These are phyloP conservation scores for Amblyjoppa proteus DNA, from an alignment of 2,888 invertebrate genomes.

Conservation along the genomic window DNA sequence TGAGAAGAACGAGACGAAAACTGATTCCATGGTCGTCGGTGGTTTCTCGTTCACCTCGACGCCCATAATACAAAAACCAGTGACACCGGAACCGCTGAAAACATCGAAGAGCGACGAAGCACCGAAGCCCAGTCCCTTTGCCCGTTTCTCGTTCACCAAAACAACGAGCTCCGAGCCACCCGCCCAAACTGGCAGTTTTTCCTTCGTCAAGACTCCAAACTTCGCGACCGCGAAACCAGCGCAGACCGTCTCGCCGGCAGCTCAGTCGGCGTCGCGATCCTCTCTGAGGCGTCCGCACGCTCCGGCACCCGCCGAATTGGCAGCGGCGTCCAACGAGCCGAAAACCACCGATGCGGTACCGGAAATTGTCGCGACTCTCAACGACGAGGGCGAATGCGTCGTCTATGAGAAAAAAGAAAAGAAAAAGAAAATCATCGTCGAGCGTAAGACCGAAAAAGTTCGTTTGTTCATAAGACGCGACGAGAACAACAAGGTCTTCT, in stretches of 20 bases:
- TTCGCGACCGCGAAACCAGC: constrained; percentile 32
- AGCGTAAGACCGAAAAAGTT: constrained; percentile 87
- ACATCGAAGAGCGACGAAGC: constrained; percentile 78
- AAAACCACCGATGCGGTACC: background rate
- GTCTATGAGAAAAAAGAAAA: constrained; percentile 90
- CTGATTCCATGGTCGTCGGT: constrained; percentile 85
- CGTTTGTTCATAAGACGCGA: constrained; percentile 93
- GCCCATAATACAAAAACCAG: constrained; percentile 87
- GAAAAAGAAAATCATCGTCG: constrained; percentile 91
- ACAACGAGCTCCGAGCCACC: constrained; percentile 28
- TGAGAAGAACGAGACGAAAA: constrained; percentile 52
- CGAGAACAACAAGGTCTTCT: constrained; percentile 89
- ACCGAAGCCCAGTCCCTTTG: constrained; percentile 87
- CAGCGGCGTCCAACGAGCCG: background rate
- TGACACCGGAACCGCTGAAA: constrained; percentile 76
- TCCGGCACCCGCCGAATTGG: constrained; percentile 58
- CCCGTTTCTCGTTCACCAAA: constrained; percentile 84
- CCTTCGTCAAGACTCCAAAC: constrained; percentile 72
- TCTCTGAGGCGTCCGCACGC: constrained; percentile 71
- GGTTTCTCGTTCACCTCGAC: constrained; percentile 90
- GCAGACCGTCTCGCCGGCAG: background rate
- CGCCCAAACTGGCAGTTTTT: constrained; percentile 73
- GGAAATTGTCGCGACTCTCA: constrained; percentile 52
- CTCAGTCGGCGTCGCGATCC: constrained; percentile 26
- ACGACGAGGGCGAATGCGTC: constrained; percentile 87